These are phyloP conservation scores for Alloscopus bannaensis DNA, from an alignment of 2,888 invertebrate species.

Conservation along the genomic window DNA sequence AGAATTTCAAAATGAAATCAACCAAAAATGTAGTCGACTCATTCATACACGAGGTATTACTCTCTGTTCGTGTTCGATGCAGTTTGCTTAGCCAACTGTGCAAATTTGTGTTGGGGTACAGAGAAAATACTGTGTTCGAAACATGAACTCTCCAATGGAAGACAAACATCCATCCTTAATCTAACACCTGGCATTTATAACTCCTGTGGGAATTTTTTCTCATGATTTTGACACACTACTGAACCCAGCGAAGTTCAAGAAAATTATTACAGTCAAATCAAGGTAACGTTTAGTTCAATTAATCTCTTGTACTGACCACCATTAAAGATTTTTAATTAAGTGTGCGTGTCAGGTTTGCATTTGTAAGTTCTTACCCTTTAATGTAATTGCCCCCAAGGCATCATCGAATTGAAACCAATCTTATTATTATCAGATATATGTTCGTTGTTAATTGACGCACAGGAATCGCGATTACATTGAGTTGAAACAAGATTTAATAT, in stretches of 20 bases:
- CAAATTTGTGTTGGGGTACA: neutral
- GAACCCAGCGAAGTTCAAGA: neutral
- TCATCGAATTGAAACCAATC: no score
- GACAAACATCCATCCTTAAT: neutral
- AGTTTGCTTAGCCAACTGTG: neutral
- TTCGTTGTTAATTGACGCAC: no score
- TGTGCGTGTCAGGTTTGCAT: no score
- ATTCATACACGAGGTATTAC: no score
- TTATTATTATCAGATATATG: no score
- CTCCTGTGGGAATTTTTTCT: neutral
- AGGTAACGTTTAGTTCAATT: neutral
- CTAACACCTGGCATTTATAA: neutral
- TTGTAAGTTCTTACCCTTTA: no score
- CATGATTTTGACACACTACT: neutral
- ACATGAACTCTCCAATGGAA: constrained; percentile 3
- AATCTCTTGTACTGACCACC: neutral
- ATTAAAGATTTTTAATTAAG: no score
- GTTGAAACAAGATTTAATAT: no score
- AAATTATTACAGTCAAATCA: constrained; percentile 1
- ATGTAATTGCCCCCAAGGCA: no score
- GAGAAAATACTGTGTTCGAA: neutral
- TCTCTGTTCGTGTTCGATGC: no score
- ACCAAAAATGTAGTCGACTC: no score
- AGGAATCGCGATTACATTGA: no score
- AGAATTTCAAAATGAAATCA: neutral